Conservation (phyloP, 2,113 vertebrate genomes). For the Neofelis nebulosa region DNA sequence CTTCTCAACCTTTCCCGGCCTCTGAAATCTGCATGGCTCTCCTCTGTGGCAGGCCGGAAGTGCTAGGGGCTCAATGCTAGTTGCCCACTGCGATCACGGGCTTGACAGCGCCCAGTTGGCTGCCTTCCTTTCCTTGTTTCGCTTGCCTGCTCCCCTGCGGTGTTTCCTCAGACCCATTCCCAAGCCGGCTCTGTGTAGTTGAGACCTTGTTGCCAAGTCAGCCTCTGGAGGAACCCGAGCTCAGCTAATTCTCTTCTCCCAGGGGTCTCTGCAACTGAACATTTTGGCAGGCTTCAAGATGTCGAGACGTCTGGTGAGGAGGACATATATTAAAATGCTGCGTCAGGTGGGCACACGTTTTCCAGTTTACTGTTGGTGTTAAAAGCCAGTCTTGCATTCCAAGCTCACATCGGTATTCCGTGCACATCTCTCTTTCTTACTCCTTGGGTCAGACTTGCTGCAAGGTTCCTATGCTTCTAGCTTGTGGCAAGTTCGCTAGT, state of each 20-base stretch:
- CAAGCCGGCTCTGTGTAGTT: background rate
- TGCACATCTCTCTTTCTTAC: background rate
- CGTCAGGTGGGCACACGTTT: background rate
- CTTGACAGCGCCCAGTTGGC: background rate
- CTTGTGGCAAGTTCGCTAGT: background rate
- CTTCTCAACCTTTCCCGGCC: conserved; percentile 1
- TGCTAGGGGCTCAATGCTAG: background rate
- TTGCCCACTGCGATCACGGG: conserved; percentile 25
- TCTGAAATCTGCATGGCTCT: background rate
- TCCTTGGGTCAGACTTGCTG: background rate
- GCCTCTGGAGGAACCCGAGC: background rate
- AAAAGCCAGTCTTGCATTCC: background rate
- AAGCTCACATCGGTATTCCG: background rate
- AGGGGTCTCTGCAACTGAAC: background rate
- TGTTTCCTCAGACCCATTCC: background rate
- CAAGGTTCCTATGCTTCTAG: background rate
- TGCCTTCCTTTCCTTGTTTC: conserved; percentile 24
- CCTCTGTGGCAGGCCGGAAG: background rate
- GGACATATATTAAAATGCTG: background rate
- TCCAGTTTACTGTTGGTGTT: background rate
- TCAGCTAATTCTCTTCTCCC: conserved; percentile 33
- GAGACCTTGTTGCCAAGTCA: background rate
- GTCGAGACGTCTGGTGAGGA: background rate
- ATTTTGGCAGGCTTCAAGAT: conserved; percentile 13
- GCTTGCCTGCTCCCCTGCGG: background rate